phyloP scores from a whole-genome alignment of 2,797 vertebrate species.

The Acrossocheilus wenchowensis region DNA sequence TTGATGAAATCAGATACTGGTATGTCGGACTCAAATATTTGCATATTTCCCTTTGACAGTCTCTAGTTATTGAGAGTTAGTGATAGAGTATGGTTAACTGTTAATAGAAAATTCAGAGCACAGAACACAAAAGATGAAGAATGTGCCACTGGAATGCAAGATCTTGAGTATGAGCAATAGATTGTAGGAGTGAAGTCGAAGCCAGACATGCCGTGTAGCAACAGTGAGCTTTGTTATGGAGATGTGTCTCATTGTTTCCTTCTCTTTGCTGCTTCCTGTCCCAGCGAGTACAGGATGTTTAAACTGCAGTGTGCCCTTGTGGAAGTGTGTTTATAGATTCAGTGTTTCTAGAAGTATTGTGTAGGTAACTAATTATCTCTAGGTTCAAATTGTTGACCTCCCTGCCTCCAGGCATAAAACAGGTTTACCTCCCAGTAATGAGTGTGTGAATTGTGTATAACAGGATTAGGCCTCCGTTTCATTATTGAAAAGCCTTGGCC shows the following conservation, averaged over 20 bases:
- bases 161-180: slow-evolving; percentile 4
- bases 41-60: neutral
- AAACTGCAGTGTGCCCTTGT: neutral
- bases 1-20: neutral
- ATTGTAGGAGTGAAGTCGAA: slow-evolving; percentile 1
- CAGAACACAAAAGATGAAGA: neutral
- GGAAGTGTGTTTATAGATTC: slow-evolving; percentile 9
- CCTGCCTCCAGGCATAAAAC: neutral
- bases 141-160: slow-evolving; percentile 14
- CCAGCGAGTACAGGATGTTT: slow-evolving; percentile 44
- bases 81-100: neutral
- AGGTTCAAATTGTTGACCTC: slow-evolving; percentile 14
- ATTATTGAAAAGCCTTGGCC: slow-evolving; percentile 26
- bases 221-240: slow-evolving; percentile 52
- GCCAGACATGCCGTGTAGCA: slow-evolving; percentile 36
- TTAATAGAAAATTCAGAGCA: neutral
- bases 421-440: slow-evolving; percentile 14
- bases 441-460: neutral
- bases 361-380: slow-evolving; percentile 2
- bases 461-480: neutral
- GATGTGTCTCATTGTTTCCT: slow-evolving; percentile 45
- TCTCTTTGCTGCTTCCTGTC: slow-evolving; percentile 41
- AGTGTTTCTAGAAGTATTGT: neutral
- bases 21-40: neutral
- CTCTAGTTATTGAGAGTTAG: neutral